These are phyloP conservation scores for Microtus richardsoni DNA, from an alignment of 2,113 vertebrate genomes.

Conservation along the genomic window DNA sequence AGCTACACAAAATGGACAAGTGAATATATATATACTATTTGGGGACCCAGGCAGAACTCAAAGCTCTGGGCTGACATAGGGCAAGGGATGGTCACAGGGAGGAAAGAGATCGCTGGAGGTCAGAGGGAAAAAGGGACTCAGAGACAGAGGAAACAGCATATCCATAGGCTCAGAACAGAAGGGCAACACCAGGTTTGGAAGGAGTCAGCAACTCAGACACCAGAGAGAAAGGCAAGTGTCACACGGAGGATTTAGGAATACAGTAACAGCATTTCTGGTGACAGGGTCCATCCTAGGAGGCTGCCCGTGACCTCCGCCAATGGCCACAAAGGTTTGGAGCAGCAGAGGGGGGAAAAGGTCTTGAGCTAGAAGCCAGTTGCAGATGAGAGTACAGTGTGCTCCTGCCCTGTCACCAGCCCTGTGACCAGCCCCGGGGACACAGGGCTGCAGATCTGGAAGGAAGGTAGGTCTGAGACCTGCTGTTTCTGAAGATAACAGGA, in stretches of 20 bases:
- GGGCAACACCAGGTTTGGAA: neutral
- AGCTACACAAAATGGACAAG: neutral
- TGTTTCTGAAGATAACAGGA: neutral
- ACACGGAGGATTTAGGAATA: fast-evolving
- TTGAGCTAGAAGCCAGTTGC: neutral
- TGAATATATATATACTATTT: neutral
- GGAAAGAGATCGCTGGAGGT: neutral
- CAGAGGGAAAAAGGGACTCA: neutral
- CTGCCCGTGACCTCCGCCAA: neutral
- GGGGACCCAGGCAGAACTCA: neutral
- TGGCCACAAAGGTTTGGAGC: neutral
- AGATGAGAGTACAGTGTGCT: neutral
- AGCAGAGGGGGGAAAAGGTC: neutral
- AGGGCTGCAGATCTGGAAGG: neutral
- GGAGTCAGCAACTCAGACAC: neutral
- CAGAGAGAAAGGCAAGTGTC: neutral
- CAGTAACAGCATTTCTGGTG: neutral
- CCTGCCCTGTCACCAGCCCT: too few relatives aligned
- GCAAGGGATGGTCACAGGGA: neutral
- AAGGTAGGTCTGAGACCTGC: constrained; percentile 28
- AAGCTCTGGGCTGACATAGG: neutral
- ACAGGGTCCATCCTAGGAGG: neutral
- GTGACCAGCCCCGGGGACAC: neutral
- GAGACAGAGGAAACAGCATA: neutral
- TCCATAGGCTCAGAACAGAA: neutral